These are phyloP conservation scores for Columba janthina DNA, from an alignment of 2,113 vertebrate genomes.

Conservation along the genomic window DNA sequence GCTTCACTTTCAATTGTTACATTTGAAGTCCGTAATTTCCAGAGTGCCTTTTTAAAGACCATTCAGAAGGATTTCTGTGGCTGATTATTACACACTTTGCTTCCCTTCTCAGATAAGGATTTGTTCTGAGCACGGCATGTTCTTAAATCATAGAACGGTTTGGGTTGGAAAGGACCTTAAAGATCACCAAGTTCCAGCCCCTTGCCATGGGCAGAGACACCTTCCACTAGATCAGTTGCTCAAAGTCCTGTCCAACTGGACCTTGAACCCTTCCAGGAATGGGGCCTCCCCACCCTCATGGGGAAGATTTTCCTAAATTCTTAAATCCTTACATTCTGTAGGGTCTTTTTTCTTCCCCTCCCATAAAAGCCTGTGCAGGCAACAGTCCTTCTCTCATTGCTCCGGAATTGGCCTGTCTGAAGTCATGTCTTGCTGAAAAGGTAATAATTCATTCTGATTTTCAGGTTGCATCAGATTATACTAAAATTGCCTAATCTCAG, in stretches of 20 bases:
- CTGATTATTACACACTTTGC: not conserved
- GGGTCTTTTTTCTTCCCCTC: not conserved
- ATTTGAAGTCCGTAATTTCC: slow-evolving; percentile 33
- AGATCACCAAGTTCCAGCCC: too few species aligned
- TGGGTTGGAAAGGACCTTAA: too few species aligned
- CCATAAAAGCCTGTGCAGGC: not conserved
- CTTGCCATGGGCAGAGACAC: too few species aligned
- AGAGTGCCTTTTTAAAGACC: not conserved
- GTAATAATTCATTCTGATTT: slow-evolving; percentile 20
- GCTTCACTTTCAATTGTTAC: slow-evolving; percentile 40
- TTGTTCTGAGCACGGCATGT: not conserved
- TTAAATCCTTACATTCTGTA: not conserved
- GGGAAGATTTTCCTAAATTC: too few species aligned
- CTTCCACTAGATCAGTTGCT: too few species aligned
- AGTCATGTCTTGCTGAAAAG: not conserved
- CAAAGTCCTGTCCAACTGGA: too few species aligned
- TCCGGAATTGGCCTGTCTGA: not conserved
- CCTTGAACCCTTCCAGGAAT: too few species aligned
- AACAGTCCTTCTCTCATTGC: not conserved
- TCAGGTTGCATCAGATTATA: not conserved
- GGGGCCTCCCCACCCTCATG: too few species aligned
- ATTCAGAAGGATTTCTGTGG: slow-evolving; percentile 16
- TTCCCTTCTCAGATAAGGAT: not conserved
- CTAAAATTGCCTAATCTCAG: not conserved
- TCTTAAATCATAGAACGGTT: not conserved